A percentile compares a stretch with the other conserved stretches of the same genome.
These are phyloP conservation scores for Oxyscelio sp. DNA, from an alignment of 2,888 invertebrate species.

Conservation along the genomic window DNA sequence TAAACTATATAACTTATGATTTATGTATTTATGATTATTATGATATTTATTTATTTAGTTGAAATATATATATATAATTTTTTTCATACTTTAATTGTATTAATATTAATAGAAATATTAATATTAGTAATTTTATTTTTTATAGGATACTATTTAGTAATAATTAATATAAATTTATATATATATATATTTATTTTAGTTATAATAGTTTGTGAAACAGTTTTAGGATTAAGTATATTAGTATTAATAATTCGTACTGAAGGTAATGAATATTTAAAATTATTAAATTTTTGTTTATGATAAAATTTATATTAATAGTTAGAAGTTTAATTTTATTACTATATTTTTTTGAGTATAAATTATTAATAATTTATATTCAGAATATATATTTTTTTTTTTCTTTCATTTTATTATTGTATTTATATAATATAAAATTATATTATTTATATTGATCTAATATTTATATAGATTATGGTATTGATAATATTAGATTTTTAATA, in stretches of 20 bases:
- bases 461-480: conserved; percentile 46
- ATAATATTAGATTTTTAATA: conserved; percentile 64
- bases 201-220: conserved; percentile 91
- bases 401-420: conserved; percentile 39
- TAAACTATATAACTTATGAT: conserved; percentile 90
- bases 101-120: conserved; percentile 91
- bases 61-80: conserved; percentile 86
- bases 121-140: conserved; percentile 89
- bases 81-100: conserved; percentile 89
- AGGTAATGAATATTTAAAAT: conserved; percentile 90
- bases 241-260: conserved; percentile 90
- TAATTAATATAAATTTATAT: conserved; percentile 87
- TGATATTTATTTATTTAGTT: conserved; percentile 82
- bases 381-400: conserved; percentile 46
- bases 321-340: no score
- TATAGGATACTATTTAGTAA: conserved; percentile 82
- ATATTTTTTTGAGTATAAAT: conserved; percentile 33
- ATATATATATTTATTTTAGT: conserved; percentile 90
- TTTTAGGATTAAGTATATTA: conserved; percentile 91
- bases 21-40: conserved; percentile 71
- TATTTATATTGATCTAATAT: conserved; percentile 21
- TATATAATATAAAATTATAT: conserved; percentile 34
- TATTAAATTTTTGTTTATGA: conserved; percentile 68
- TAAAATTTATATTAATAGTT: conserved; percentile 90
- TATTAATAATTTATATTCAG: conserved; percentile 44